Evolutionary conservation across 2,888 invertebrate species (phyloP).

Genomic region (Hipparchia sbordonii): DNA sequence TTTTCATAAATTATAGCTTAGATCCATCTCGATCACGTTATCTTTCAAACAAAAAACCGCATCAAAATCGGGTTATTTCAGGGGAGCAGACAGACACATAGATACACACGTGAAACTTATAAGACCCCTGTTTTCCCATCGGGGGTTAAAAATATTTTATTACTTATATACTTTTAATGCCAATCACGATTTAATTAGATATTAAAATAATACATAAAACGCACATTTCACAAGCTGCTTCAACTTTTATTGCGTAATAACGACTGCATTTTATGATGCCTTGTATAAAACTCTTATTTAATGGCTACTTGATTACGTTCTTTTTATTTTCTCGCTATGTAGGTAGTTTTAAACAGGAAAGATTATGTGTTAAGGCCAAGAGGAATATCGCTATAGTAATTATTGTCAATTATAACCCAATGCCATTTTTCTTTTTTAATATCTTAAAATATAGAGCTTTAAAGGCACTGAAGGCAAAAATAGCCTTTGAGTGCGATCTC

Average conservation of each 20-base stretch:
- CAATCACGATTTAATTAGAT: conserved; percentile 15
- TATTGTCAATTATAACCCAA: too few species aligned
- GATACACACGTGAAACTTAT: too few species aligned
- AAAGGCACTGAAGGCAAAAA: too few species aligned
- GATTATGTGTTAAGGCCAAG: neutral
- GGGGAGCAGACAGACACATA: too few species aligned
- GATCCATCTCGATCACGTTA: too few species aligned
- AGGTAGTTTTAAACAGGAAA: neutral
- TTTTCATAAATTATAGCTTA: too few species aligned
- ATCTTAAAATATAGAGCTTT: too few species aligned
- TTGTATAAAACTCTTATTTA: conserved; percentile 12
- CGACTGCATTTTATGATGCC: conserved; percentile 15
- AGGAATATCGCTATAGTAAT: neutral
- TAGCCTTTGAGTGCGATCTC: too few species aligned
- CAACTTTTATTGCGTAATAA: conserved; percentile 22
- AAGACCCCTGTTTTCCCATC: too few species aligned
- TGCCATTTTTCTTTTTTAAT: too few species aligned
- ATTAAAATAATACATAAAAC: conserved; percentile 12
- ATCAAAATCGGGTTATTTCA: too few species aligned
- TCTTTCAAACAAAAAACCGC: too few species aligned
- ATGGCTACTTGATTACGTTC: conserved; percentile 15
- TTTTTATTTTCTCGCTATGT: neutral
- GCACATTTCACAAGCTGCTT: conserved; percentile 22
- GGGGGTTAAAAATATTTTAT: neutral
- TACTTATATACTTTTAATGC: conserved; percentile 2